Conservation (phyloP, 2,797 vertebrate genomes). For the Emydoidea blandingii region DNA sequence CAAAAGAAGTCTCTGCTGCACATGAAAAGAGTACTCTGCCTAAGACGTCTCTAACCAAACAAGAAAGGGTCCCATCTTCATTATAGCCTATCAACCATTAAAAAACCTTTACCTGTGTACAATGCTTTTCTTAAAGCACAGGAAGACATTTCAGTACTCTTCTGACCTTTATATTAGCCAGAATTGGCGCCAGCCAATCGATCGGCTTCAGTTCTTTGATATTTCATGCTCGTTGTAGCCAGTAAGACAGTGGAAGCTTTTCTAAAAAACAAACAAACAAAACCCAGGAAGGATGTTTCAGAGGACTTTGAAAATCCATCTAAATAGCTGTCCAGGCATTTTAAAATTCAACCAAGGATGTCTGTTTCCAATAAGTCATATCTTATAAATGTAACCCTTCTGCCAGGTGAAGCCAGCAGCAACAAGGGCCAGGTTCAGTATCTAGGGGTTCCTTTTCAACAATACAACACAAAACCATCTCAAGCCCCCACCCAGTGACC, state of each 20-base stretch:
- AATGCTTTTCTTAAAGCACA: background rate
- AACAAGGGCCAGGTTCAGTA: too few species aligned
- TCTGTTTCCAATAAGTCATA: fast-evolving
- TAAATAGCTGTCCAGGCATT: background rate
- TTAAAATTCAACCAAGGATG: background rate
- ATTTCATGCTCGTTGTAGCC: background rate
- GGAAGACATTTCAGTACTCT: background rate
- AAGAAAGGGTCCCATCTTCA: background rate
- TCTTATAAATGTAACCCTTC: background rate
- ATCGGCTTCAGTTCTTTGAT: background rate
- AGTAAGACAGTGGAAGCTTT: background rate
- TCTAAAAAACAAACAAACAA: background rate
- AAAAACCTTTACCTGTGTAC: background rate
- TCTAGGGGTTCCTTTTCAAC: too few species aligned
- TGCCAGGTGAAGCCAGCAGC: too few species aligned
- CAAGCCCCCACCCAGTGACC: too few species aligned
- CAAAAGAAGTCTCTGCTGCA: background rate
- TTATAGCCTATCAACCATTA: background rate
- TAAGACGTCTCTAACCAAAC: background rate
- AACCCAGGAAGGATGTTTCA: background rate
- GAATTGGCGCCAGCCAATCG: background rate
- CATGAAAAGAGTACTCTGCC: background rate
- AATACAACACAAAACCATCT: too few species aligned
- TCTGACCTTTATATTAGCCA: background rate
- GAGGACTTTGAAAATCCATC: background rate